These are phyloP conservation scores for Anthoptus insignis DNA, from an alignment of 2,888 invertebrate genomes.

Conservation along the genomic window DNA sequence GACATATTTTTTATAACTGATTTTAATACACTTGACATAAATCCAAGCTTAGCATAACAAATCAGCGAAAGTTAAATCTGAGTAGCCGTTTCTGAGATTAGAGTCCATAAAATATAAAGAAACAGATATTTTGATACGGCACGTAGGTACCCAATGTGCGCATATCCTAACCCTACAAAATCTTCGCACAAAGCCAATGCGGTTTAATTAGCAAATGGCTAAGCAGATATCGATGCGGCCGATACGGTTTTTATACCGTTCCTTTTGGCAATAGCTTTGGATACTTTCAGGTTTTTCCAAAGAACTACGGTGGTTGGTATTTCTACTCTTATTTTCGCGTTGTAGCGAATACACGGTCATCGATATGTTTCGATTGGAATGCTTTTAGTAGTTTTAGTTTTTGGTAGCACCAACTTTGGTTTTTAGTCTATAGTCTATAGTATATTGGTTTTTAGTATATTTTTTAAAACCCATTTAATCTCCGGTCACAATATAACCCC, in stretches of 20 bases:
- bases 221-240: constrained; percentile 59
- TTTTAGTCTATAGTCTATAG: too few species aligned
- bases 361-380: neutral
- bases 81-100: too few species aligned
- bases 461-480: neutral
- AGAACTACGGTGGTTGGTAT: constrained; percentile 14
- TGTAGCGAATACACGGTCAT: neutral
- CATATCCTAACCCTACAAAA: constrained; percentile 5
- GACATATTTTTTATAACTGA: too few species aligned
- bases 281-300: constrained; percentile 25
- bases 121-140: neutral
- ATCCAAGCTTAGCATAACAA: too few species aligned
- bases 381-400: neutral
- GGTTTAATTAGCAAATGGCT: constrained; percentile 82
- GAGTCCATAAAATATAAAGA: too few species aligned
- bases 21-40: too few species aligned
- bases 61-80: too few species aligned
- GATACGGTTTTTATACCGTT: constrained; percentile 43
- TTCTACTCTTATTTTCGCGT: constrained; percentile 6
- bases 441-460: too few species aligned
- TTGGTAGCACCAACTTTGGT: neutral
- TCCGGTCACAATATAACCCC: too few species aligned
- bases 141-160: neutral
- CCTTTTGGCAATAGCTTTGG: constrained; percentile 26
- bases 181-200: constrained; percentile 59